phyloP scores from a whole-genome alignment of 2,797 vertebrate genomes.

The Lateolabrax maculatus region DNA sequence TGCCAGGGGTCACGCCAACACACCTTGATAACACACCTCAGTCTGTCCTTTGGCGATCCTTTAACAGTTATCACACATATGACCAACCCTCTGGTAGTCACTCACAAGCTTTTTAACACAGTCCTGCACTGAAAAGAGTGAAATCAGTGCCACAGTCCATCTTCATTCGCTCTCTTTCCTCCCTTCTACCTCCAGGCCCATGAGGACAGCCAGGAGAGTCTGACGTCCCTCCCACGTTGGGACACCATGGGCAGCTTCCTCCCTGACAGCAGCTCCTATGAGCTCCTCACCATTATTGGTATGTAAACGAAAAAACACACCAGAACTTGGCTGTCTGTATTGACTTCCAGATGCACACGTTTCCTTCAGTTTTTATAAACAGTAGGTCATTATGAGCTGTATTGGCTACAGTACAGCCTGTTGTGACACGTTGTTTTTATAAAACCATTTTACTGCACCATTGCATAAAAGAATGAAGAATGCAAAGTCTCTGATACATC shows the following conservation, averaged over 20 bases:
- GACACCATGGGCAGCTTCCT: slow-evolving; percentile 94
- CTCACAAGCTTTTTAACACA: slow-evolving; percentile 29
- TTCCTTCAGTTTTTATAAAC: background rate
- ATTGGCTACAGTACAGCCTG: background rate
- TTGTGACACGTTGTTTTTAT: background rate
- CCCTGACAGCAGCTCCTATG: slow-evolving; percentile 93
- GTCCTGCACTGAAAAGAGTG: background rate
- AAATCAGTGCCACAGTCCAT: background rate
- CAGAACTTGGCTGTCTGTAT: background rate
- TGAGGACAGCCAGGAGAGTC: slow-evolving; percentile 95
- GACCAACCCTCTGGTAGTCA: slow-evolving; percentile 26
- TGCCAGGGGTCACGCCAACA: slow-evolving; percentile 34
- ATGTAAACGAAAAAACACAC: slow-evolving; percentile 25
- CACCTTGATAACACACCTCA: slow-evolving; percentile 10
- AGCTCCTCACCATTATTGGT: slow-evolving; percentile 93
- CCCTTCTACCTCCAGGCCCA: slow-evolving; percentile 85
- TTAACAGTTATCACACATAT: slow-evolving; percentile 35
- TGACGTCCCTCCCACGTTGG: slow-evolving; percentile 90
- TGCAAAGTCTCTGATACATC: background rate
- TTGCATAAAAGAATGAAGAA: background rate
- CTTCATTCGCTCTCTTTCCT: slow-evolving; percentile 22
- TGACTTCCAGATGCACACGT: background rate
- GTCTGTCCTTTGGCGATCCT: slow-evolving; percentile 15
- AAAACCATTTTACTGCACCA: background rate
- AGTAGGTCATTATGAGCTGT: background rate